A percentile compares a stretch with the other conserved stretches of the same genome.
phyloP scores from a whole-genome alignment of 1,140 invertebrate genomes.

The Tribolium castaneum region DNA sequence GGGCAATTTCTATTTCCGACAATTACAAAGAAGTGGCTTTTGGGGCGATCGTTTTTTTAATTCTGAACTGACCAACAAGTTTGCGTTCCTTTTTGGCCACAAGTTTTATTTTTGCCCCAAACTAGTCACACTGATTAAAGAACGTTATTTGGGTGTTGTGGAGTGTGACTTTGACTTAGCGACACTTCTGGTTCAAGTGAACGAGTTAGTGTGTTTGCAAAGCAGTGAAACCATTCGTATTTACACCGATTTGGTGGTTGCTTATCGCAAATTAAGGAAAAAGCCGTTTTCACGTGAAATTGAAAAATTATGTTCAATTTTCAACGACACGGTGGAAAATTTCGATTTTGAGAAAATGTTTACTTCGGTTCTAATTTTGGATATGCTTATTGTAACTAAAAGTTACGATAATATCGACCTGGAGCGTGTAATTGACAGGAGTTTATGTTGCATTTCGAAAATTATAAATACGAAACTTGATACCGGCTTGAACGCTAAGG shows the following conservation, averaged over 20 bases:
- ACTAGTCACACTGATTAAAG: constrained; percentile 11
- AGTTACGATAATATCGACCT: not conserved
- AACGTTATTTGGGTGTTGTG: constrained; percentile 29
- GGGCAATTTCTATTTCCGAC: constrained; percentile 34
- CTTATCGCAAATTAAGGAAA: not conserved
- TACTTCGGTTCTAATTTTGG: constrained; percentile 5
- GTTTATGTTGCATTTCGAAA: not conserved
- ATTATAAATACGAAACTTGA: constrained; percentile 5
- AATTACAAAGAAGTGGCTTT: constrained; percentile 17
- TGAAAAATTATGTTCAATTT: not conserved
- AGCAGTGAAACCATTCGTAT: not conserved
- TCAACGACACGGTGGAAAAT: not conserved
- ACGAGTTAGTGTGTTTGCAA: constrained; percentile 6
- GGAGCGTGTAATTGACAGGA: not conserved
- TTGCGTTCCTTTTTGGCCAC: not conserved
- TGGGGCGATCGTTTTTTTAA: constrained; percentile 19
- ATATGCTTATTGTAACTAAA: not conserved
- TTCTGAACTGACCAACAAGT: not conserved
- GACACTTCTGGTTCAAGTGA: not conserved
- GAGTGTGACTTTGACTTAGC: not conserved
- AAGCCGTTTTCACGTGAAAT: not conserved
- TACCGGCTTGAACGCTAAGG: constrained; percentile 5
- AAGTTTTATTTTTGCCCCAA: constrained; percentile 5
- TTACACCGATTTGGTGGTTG: not conserved
- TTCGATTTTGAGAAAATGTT: not conserved